A percentile compares a stretch with the other conserved stretches of the same genome.
Evolutionary conservation across 2,888 invertebrate species (phyloP).

Genomic region (Zelleria hepariella): DNA sequence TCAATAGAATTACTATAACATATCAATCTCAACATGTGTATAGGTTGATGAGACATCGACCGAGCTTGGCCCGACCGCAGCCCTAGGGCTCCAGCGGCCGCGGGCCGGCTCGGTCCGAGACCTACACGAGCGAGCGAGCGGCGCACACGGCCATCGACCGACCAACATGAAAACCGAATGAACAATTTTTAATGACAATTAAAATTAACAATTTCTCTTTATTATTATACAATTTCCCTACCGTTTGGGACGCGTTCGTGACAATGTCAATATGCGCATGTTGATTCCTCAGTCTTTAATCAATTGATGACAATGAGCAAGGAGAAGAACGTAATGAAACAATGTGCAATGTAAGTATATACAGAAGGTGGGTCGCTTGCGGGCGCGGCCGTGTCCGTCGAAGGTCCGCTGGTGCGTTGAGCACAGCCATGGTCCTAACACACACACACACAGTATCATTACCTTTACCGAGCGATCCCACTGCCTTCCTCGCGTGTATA

Average conservation of each 20-base stretch:
- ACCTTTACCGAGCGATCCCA: conserved; percentile 48
- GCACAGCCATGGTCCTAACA: conserved; percentile 65
- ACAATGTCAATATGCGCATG: conserved; percentile 67
- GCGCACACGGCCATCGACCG: background rate
- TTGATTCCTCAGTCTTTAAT: conserved; percentile 72
- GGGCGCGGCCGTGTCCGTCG: conserved; percentile 10
- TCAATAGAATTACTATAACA: conserved; percentile 72
- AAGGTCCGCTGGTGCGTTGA: conserved; percentile 28
- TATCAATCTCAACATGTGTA: conserved; percentile 72
- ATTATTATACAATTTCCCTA: conserved; percentile 58
- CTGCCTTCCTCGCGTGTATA: conserved; percentile 48
- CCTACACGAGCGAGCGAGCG: background rate
- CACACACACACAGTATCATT: conserved; percentile 55
- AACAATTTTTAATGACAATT: conserved; percentile 39
- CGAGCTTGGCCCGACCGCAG: conserved; percentile 29
- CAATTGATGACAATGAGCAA: conserved; percentile 71
- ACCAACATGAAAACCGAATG: conserved; percentile 31
- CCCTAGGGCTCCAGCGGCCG: conserved; percentile 9
- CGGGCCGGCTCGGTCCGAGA: no score
- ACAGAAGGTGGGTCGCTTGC: conserved; percentile 42
- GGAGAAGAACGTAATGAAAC: conserved; percentile 64
- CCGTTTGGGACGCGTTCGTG: conserved; percentile 59
- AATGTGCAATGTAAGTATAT: conserved; percentile 65
- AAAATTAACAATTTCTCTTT: conserved; percentile 36
- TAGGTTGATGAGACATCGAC: conserved; percentile 63